phyloP scores from a whole-genome alignment of 2,113 vertebrate genomes.

The Euleptes europaea region DNA sequence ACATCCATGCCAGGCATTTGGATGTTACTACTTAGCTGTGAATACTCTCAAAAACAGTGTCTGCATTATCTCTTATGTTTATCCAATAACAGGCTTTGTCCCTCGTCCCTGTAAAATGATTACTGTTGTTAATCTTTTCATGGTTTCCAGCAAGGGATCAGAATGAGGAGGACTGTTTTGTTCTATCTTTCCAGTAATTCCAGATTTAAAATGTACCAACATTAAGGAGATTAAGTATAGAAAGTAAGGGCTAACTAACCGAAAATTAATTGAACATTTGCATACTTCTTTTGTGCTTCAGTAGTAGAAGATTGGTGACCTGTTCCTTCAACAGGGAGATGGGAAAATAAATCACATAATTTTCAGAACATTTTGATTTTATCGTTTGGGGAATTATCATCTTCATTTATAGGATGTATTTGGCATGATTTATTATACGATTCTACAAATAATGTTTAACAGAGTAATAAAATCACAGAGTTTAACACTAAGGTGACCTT shows the following conservation, averaged over 20 bases:
- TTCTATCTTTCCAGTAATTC: conserved; percentile 20
- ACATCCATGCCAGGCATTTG: conserved; percentile 19
- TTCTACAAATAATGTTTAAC: conserved; percentile 51
- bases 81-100: conserved; percentile 1
- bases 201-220: conserved; percentile 13
- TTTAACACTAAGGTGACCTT: conserved; percentile 52
- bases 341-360: conserved; percentile 45
- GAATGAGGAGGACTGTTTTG: conserved; percentile 15
- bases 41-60: conserved; percentile 30
- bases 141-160: conserved; percentile 6
- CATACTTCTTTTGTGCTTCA: conserved; percentile 39
- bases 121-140: conserved; percentile 31
- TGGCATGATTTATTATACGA: conserved; percentile 52
- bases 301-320: background rate
- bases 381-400: conserved; percentile 49
- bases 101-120: background rate
- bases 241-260: conserved; percentile 26
- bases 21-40: background rate
- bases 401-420: conserved; percentile 53
- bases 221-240: conserved; percentile 33
- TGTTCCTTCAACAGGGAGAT: conserved; percentile 6
- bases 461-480: conserved; percentile 40
- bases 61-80: background rate
- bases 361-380: conserved; percentile 56
- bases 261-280: conserved; percentile 38